These are phyloP conservation scores for Ichneumon xanthorius DNA, from an alignment of 2,888 invertebrate species.

Conservation along the genomic window DNA sequence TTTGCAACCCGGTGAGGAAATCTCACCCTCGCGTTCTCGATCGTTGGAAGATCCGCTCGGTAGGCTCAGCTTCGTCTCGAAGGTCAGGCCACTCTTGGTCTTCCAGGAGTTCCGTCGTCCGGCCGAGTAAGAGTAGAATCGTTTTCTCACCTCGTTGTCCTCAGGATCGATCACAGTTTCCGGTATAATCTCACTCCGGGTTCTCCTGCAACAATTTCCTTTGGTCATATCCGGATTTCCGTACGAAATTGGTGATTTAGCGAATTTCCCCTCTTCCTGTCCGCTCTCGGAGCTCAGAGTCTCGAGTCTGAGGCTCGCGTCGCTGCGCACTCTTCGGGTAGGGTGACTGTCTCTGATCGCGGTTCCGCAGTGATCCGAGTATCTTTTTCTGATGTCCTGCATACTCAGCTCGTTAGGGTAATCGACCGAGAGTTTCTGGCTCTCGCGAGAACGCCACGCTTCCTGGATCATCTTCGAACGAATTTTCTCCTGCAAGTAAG, in stretches of 20 bases:
- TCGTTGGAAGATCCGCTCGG: conserved; percentile 34
- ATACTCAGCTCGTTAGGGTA: conserved; percentile 59
- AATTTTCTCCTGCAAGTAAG: conserved; percentile 76
- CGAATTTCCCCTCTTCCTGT: conserved; percentile 24
- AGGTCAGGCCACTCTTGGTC: conserved; percentile 58
- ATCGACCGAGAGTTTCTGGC: conserved; percentile 13
- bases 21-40: conserved; percentile 29
- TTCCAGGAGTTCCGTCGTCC: conserved; percentile 49
- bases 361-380: conserved; percentile 71
- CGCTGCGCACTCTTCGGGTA: conserved; percentile 78
- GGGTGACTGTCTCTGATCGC: conserved; percentile 71
- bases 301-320: conserved; percentile 72
- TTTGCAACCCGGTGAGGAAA: background rate
- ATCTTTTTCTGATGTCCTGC: conserved; percentile 72
- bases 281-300: conserved; percentile 40
- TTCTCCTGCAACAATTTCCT: conserved; percentile 49
- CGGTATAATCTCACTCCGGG: conserved; percentile 60
- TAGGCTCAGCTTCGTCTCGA: conserved; percentile 62
- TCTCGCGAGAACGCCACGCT: conserved; percentile 40
- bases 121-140: conserved; percentile 54
- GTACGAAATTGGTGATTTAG: background rate
- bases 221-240: background rate
- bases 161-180: conserved; percentile 59
- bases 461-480: conserved; percentile 77
- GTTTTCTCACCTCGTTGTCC: conserved; percentile 49